Evolutionary conservation across 1,140 invertebrate species (phyloP).

Genomic region (Danaus plexippus): DNA sequence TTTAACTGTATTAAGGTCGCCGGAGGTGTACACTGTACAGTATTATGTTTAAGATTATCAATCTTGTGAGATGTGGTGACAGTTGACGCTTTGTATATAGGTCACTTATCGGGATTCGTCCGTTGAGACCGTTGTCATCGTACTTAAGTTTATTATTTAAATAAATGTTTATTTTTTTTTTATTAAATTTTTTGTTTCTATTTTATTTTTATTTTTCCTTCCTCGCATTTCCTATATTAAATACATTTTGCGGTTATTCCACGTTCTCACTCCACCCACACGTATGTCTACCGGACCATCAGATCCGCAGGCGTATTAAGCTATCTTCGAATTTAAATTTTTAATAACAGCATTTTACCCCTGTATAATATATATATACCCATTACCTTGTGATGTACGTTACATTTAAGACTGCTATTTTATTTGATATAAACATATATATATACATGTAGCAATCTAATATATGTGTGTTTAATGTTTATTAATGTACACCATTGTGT

Average conservation of each 20-base stretch:
- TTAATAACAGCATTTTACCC: constrained; percentile 21
- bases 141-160: constrained; percentile 28
- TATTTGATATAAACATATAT: constrained; percentile 17
- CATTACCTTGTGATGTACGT: constrained; percentile 16
- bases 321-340: constrained; percentile 27
- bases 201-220: constrained; percentile 11
- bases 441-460: constrained; percentile 16
- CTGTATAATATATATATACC: constrained; percentile 20
- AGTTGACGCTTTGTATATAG: neutral
- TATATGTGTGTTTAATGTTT: constrained; percentile 15
- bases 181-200: constrained; percentile 22
- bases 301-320: constrained; percentile 5
- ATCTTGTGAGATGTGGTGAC: neutral
- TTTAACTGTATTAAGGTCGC: too few species aligned
- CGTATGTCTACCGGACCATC: constrained; percentile 1
- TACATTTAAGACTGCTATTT: constrained; percentile 30
- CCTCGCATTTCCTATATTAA: constrained; percentile 3
- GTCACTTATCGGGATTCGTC: too few species aligned
- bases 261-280: constrained; percentile 4
- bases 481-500: constrained; percentile 22
- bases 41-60: constrained; percentile 4
- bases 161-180: constrained; percentile 29
- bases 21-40: constrained; percentile 3
- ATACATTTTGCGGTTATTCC: constrained; percentile 1
- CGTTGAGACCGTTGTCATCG: constrained; percentile 8